Evolutionary conservation across 2,888 invertebrate species (phyloP).

Genomic region (Mythimna pallens): DNA sequence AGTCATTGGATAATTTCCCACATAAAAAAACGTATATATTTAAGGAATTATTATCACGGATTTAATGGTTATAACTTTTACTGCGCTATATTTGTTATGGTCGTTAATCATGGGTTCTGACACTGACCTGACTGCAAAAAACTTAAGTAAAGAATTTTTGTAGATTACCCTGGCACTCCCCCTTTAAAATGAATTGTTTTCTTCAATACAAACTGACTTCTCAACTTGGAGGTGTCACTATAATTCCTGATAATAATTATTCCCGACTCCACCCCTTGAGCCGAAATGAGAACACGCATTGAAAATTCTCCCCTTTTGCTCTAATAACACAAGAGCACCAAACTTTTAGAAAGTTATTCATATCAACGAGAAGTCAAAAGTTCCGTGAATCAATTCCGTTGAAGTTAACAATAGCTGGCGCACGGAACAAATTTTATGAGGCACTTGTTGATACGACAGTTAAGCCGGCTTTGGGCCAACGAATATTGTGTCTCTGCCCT

Average conservation of each 20-base stretch:
- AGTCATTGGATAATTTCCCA: too few species aligned
- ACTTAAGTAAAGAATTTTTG: not conserved
- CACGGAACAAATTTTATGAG: conserved; percentile 70
- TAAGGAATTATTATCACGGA: too few species aligned
- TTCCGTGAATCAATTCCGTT: conserved; percentile 62
- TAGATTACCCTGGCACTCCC: too few species aligned
- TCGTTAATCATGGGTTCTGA: too few species aligned
- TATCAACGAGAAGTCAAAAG: conserved; percentile 55
- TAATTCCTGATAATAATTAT: conserved; percentile 27
- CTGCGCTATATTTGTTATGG: too few species aligned
- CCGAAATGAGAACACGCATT: conserved; percentile 25
- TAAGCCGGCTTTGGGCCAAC: conserved; percentile 61
- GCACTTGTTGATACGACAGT: conserved; percentile 74
- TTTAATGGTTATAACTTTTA: too few species aligned
- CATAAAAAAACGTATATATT: too few species aligned
- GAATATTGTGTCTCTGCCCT: conserved; percentile 63
- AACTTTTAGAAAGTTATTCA: conserved; percentile 52
- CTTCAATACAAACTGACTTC: not conserved
- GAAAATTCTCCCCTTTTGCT: conserved; percentile 23
- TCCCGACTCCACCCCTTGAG: conserved; percentile 16
- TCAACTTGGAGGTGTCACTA: conserved; percentile 18
- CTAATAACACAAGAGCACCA: conserved; percentile 28
- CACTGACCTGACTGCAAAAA: not conserved
- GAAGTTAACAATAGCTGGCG: conserved; percentile 68
- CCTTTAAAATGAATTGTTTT: not conserved